Conservation (phyloP, 2,888 invertebrate genomes). For the Falcaria lacertinaria region DNA sequence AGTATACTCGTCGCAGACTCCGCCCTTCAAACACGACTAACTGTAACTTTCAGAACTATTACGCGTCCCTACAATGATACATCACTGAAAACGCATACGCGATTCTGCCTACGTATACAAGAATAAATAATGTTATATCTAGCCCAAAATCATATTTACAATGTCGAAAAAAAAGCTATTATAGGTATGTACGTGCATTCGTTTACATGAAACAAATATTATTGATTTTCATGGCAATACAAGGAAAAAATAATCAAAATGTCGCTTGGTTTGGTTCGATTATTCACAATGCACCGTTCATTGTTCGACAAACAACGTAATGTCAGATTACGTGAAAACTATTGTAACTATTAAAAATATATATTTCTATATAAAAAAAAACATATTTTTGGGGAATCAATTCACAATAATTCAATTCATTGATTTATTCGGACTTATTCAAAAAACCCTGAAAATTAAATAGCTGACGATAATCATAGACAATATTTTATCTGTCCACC, state of each 20-base stretch:
- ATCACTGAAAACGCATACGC: conserved; percentile 63
- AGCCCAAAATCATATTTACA: conserved; percentile 33
- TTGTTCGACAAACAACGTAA: conserved; percentile 50
- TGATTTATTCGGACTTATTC: too few species aligned
- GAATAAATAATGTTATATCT: conserved; percentile 26
- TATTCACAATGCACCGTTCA: conserved; percentile 57
- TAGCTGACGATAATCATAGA: neutral
- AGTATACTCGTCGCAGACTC: conserved; percentile 21
- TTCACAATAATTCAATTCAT: too few species aligned
- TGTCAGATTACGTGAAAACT: conserved; percentile 22
- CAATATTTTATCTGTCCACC: neutral
- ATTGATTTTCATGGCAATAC: conserved; percentile 68
- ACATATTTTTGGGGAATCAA: too few species aligned
- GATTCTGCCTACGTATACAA: conserved; percentile 56
- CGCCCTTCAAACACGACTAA: conserved; percentile 45
- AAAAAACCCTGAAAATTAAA: neutral
- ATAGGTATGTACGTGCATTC: conserved; percentile 39
- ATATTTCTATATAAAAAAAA: too few species aligned
- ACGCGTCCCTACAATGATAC: conserved; percentile 66
- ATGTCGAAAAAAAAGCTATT: conserved; percentile 28
- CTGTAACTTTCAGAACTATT: conserved; percentile 67
- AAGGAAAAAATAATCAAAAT: conserved; percentile 69
- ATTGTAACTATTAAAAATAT: conserved; percentile 16
- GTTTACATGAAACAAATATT: conserved; percentile 49
- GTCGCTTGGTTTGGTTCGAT: conserved; percentile 59